Evolutionary conservation across 2,797 vertebrate species (phyloP).

Genomic region (Triplophysa yarkandensis): DNA sequence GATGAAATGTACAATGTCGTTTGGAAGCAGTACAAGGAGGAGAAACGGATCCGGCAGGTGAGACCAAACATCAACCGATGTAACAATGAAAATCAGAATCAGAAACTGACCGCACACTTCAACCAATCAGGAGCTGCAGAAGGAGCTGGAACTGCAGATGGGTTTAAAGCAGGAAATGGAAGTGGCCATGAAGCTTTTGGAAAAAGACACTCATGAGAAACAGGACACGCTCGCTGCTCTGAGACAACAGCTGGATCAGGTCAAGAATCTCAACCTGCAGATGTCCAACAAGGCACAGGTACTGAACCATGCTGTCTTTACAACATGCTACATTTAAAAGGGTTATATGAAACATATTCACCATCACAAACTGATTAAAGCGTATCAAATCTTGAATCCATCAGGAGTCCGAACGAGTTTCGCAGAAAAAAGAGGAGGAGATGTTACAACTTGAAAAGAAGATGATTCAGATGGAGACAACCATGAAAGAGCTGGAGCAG

Average conservation of each 20-base stretch:
- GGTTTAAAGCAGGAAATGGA: slow-evolving; percentile 97
- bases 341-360: not conserved
- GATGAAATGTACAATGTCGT: slow-evolving; percentile 98
- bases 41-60: slow-evolving; percentile 90
- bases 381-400: not conserved
- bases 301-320: slow-evolving; percentile 2
- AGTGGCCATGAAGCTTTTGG: slow-evolving; percentile 95
- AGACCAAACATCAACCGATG: slow-evolving; percentile 43
- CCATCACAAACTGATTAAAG: not conserved
- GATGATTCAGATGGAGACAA: slow-evolving; percentile 83
- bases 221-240: slow-evolving; percentile 91
- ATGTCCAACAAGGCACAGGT: slow-evolving; percentile 98
- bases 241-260: slow-evolving; percentile 92
- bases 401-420: slow-evolving; percentile 81
- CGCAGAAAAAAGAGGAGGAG: slow-evolving; percentile 84
- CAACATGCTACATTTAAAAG: not conserved
- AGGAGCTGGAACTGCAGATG: slow-evolving; percentile 91
- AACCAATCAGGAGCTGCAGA: slow-evolving; percentile 85
- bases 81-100: not conserved
- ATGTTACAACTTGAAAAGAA: slow-evolving; percentile 85
- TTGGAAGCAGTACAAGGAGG: slow-evolving; percentile 94
- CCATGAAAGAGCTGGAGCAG: slow-evolving; percentile 85
- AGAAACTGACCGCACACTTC: slow-evolving; percentile 21
- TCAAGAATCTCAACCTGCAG: slow-evolving; percentile 94
- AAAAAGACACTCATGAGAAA: slow-evolving; percentile 97